Conservation (phyloP, 2,797 vertebrate species). For the Delichon dasypus region DNA sequence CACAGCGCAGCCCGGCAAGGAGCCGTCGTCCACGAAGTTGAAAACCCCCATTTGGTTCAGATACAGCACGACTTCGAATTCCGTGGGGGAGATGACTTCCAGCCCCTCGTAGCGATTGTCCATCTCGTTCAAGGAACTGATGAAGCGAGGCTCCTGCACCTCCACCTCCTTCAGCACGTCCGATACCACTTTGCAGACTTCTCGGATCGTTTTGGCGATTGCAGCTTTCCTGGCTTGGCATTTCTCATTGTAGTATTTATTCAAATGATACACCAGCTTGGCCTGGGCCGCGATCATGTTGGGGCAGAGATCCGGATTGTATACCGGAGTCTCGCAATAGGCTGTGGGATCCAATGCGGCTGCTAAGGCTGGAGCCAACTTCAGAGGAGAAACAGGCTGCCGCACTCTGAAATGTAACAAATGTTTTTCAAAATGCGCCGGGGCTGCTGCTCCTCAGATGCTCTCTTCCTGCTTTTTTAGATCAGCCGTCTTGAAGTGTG, state of each 20-base stretch:
- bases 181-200: conserved; percentile 90
- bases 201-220: conserved; percentile 88
- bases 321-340: conserved; percentile 93
- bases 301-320: conserved; percentile 93
- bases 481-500: conserved; percentile 70
- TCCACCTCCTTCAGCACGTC: conserved; percentile 90
- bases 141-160: conserved; percentile 90
- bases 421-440: conserved; percentile 55
- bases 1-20: conserved; percentile 88
- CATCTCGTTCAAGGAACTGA: conserved; percentile 89
- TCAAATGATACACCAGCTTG: conserved; percentile 90
- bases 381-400: conserved; percentile 83
- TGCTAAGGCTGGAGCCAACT: conserved; percentile 98
- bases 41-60: conserved; percentile 92
- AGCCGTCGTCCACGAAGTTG: conserved; percentile 91
- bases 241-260: conserved; percentile 91
- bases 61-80: conserved; percentile 90
- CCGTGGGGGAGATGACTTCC: conserved; percentile 87
- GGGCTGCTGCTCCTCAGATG: conserved; percentile 59
- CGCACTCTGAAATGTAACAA: conserved; percentile 55
- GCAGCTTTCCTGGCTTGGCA: conserved; percentile 89
- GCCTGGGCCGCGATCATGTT: conserved; percentile 93
- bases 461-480: conserved; percentile 69
- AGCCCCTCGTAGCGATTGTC: conserved; percentile 89
- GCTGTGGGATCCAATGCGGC: conserved; percentile 96